phyloP scores from a whole-genome alignment of 1,140 invertebrate genomes.

The Lysiphlebus fabarum region DNA sequence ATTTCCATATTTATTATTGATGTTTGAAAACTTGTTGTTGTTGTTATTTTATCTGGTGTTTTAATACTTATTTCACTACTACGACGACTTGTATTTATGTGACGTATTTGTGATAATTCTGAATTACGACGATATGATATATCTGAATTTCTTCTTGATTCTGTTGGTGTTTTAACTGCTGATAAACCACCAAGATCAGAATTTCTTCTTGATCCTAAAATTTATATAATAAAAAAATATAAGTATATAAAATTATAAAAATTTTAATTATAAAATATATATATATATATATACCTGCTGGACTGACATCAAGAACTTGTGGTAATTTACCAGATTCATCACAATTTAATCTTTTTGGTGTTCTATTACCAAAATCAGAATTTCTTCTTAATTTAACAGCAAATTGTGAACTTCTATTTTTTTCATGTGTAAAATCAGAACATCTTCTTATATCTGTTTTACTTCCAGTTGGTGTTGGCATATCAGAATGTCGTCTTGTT shows the following conservation, averaged over 20 bases:
- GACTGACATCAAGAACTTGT: constrained; percentile 43
- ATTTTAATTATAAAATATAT: not conserved
- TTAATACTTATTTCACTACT: constrained; percentile 45
- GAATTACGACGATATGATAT: constrained; percentile 40
- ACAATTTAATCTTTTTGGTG: constrained; percentile 38
- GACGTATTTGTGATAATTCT: constrained; percentile 39
- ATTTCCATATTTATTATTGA: constrained; percentile 36
- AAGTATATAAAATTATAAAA: not conserved
- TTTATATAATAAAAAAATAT: too few relatives aligned
- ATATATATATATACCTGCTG: constrained; percentile 30
- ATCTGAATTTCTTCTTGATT: constrained; percentile 44
- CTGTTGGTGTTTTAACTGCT: constrained; percentile 24
- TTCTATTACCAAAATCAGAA: constrained; percentile 47
- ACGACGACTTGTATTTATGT: constrained; percentile 41
- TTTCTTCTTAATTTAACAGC: constrained; percentile 46
- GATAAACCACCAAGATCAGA: constrained; percentile 42
- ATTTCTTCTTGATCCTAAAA: constrained; percentile 40
- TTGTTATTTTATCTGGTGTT: constrained; percentile 45
- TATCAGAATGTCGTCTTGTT: constrained; percentile 40
- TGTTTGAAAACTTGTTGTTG: constrained; percentile 41
- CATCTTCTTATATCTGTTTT: constrained; percentile 41
- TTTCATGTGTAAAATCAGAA: constrained; percentile 50
- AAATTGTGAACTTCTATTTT: constrained; percentile 47
- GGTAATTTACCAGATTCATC: constrained; percentile 37
- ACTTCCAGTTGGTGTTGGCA: constrained; percentile 37